These are phyloP conservation scores for Augiades crinisus DNA, from an alignment of 2,888 invertebrate genomes.

Conservation along the genomic window DNA sequence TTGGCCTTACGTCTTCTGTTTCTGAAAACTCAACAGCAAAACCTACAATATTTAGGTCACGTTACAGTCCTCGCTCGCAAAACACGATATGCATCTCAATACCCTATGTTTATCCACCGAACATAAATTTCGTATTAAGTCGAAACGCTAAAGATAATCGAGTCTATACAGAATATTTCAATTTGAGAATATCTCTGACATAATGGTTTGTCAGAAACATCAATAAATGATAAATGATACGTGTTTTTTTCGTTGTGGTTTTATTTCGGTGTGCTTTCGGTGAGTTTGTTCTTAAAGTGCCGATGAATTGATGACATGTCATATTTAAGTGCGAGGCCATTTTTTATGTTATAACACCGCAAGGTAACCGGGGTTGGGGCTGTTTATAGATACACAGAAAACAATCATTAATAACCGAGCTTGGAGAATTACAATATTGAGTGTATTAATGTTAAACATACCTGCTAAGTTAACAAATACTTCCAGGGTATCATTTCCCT, in stretches of 20 bases:
- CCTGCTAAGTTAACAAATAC: too few species aligned
- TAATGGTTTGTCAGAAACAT: constrained; percentile 27
- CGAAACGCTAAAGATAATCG: constrained; percentile 45
- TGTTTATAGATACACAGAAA: not conserved
- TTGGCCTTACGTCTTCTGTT: constrained; percentile 34
- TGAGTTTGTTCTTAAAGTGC: constrained; percentile 22
- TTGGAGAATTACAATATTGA: too few species aligned
- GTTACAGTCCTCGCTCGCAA: constrained; percentile 36
- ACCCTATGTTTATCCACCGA: constrained; percentile 49
- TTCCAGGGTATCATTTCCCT: too few species aligned
- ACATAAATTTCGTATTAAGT: constrained; percentile 41
- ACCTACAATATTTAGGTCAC: constrained; percentile 53
- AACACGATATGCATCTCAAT: constrained; percentile 49
- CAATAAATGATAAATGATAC: constrained; percentile 23
- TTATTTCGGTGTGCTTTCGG: constrained; percentile 23
- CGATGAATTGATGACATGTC: constrained; percentile 24
- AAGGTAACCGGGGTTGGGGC: not conserved
- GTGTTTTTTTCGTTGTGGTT: constrained; percentile 11
- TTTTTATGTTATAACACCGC: constrained; percentile 11
- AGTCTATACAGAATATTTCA: constrained; percentile 51
- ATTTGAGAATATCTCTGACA: constrained; percentile 36
- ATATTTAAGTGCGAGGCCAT: constrained; percentile 18
- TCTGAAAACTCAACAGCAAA: constrained; percentile 48
- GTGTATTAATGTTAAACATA: too few species aligned
- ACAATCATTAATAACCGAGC: too few species aligned